Evolutionary conservation across 2,888 invertebrate species (phyloP), one percentile per base, ranked within the genome.

Genomic region (Drosophila silvestris): DNA sequence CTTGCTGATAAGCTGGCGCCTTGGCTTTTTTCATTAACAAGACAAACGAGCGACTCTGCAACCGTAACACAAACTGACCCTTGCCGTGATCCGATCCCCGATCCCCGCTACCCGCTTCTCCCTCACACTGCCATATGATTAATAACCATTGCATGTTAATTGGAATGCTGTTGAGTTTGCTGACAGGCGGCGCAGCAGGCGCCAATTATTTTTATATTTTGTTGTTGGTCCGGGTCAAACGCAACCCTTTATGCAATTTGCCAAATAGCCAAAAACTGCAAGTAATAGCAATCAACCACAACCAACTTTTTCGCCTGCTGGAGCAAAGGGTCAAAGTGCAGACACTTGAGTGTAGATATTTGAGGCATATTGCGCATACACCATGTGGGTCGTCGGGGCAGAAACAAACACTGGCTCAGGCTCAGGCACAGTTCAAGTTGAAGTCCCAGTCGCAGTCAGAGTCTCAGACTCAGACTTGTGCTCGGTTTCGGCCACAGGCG

Each of bases 1-100:
- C 69, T 70, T 75, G 75, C 80, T 89, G 92, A 92, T 92, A 92
- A 92, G 92, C 90, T 92, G 92, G 92, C 92, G 92, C 92, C 92
- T 92, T 84, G 81, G 89, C 86, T 86, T 86, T 91, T 87, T 91
- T 90, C 90, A 83, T 84, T 91, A 85, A 87, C 76, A 87, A 87
- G 87, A 87, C 87, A 87, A 87, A 87, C 87, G 88, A 87, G 82
- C 77, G 59, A 41, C 63, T 44, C 32, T 19, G 52, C 56, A 54
- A 47, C 9, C 67, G 59, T 70, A 52, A 67, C 47, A 57, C 68
- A 63, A 53, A 53, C 64, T 73, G 79, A 70, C 79, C 76, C 76
- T 76, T 68, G 54, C 68, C 53, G 30, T 47, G 70, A 65, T 72
- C 72, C 65, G 44, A 58, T 53, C 61, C 16, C 66, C 53, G 7